phyloP scores from a whole-genome alignment of 2,113 vertebrate species.

The Mastomys natalensis region DNA sequence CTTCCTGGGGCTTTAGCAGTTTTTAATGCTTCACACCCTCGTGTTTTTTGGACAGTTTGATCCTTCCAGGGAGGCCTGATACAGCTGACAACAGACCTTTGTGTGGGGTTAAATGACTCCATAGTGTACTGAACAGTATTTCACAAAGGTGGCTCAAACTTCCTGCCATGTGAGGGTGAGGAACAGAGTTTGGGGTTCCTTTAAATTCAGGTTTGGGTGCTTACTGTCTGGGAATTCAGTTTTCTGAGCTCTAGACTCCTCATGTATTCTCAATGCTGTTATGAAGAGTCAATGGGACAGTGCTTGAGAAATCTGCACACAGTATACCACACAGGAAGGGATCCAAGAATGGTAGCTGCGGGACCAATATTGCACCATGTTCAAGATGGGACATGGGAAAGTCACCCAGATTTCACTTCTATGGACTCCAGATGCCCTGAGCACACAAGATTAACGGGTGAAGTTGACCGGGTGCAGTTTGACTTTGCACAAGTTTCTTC shows the following conservation, averaged over 20 bases:
- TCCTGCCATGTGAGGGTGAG: not conserved
- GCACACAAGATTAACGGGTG: not conserved
- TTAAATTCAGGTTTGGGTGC: not conserved
- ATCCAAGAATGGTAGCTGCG: not conserved
- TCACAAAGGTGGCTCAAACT: not conserved
- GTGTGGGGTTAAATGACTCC: not conserved
- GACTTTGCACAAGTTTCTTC: not conserved
- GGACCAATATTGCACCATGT: not conserved
- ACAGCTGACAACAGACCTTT: not conserved
- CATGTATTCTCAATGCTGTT: not conserved
- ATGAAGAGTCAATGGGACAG: not conserved
- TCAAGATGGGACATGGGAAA: not conserved
- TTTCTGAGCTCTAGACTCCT: not conserved
- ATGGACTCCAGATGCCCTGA: not conserved
- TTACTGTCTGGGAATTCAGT: not conserved
- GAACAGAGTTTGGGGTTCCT: not conserved
- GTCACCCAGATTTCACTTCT: not conserved
- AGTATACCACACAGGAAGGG: not conserved
- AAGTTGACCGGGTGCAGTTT: not conserved
- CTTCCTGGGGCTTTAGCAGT: not conserved
- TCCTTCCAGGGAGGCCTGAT: not conserved
- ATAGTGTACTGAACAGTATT: not conserved
- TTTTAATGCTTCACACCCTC: not conserved
- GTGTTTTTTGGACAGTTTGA: not conserved
- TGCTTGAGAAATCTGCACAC: not conserved